A percentile compares a stretch with the other conserved stretches of the same genome.
These are phyloP conservation scores for Megalopta genalis DNA, from an alignment of 1,140 invertebrate genomes.

Conservation along the genomic window DNA sequence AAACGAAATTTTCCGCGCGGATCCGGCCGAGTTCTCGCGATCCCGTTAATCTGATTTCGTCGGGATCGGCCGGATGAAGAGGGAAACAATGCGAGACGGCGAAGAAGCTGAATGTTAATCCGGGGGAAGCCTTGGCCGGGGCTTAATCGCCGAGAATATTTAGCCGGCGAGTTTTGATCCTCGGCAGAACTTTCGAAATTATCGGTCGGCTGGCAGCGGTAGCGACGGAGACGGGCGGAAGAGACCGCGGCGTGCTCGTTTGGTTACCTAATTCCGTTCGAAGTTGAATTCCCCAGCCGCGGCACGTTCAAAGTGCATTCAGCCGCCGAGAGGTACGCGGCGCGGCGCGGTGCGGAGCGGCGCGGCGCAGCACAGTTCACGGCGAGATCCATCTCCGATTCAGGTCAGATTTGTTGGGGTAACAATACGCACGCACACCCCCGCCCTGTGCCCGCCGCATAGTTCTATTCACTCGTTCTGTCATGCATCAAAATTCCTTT, in stretches of 20 bases:
- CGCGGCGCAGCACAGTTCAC: neutral
- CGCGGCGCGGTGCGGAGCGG: no score
- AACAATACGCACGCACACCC: conserved; percentile 37
- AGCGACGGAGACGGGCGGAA: neutral
- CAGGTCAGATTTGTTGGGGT: conserved; percentile 49
- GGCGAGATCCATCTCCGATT: conserved; percentile 51
- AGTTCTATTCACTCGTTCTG: neutral
- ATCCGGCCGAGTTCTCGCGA: no score
- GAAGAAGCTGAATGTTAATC: neutral
- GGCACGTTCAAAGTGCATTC: conserved; percentile 4
- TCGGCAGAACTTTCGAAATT: conserved; percentile 18
- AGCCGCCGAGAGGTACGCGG: no score
- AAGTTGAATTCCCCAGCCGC: conserved; percentile 48
- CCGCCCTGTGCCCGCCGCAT: neutral
- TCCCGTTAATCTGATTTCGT: neutral
- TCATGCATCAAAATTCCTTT: conserved; percentile 38
- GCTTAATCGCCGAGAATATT: conserved; percentile 25
- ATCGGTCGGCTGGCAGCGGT: conserved; percentile 19
- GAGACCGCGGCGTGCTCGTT: conserved; percentile 25
- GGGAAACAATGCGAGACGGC: no score
- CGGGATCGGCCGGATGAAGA: neutral
- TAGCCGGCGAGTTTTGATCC: conserved; percentile 16
- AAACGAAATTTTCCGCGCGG: no score
- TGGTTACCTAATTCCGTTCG: conserved; percentile 53
- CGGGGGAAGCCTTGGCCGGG: neutral